Percentiles rank a stretch among this genome's conserved stretches.
These are phyloP conservation scores for Phodopus roborovskii DNA, from an alignment of 2,113 vertebrate species.

Conservation along the genomic window DNA sequence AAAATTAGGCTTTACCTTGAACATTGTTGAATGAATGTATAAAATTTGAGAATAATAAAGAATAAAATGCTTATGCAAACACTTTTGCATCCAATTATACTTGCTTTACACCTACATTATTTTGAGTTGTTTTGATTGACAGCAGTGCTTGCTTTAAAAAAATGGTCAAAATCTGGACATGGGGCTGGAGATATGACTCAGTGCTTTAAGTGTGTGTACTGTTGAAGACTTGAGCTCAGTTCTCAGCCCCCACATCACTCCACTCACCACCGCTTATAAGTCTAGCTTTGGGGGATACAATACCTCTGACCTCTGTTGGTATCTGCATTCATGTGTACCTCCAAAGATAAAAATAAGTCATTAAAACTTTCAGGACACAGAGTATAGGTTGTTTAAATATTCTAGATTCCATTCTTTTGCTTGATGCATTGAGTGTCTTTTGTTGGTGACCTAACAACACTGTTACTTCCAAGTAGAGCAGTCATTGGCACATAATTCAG, in stretches of 20 bases:
- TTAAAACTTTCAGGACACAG: background rate
- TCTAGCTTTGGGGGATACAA: background rate
- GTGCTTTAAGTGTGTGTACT: background rate
- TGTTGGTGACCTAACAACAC: background rate
- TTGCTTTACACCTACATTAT: background rate
- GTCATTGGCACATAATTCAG: background rate
- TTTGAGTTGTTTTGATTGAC: background rate
- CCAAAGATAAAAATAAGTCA: background rate
- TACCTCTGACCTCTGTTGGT: background rate
- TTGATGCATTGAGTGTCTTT: background rate
- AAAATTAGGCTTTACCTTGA: background rate
- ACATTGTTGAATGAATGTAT: conserved; percentile 13
- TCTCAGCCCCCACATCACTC: background rate
- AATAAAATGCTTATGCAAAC: background rate
- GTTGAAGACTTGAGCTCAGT: background rate
- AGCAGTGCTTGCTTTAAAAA: background rate
- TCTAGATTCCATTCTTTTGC: background rate
- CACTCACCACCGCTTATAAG: background rate
- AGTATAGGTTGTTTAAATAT: background rate
- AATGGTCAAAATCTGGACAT: background rate
- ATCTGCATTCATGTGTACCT: background rate
- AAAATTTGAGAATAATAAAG: conserved; percentile 29
- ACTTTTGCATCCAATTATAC: background rate
- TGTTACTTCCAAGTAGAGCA: background rate
- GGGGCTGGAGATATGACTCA: background rate